phyloP scores from a whole-genome alignment of 2,888 invertebrate species.

The Microctonus brassicae region DNA sequence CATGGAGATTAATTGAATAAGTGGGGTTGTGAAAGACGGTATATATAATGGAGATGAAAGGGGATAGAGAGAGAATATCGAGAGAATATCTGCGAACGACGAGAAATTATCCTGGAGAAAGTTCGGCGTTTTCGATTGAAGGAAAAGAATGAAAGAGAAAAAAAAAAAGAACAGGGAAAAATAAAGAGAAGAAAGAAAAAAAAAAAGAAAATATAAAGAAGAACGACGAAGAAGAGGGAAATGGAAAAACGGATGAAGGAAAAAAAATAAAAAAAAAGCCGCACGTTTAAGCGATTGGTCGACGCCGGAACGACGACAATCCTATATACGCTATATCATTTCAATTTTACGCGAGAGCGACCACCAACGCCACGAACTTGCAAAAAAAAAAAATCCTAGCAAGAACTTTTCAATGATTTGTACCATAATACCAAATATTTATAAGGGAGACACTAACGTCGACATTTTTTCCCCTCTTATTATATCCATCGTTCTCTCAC shows the following conservation, averaged over 20 bases:
- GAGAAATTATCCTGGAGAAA: constrained; percentile 23
- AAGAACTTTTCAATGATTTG: constrained; percentile 62
- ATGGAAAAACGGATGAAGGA: background rate
- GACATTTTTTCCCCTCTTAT: background rate
- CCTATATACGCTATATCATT: constrained; percentile 62
- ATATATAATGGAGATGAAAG: background rate
- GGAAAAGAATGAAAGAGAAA: constrained; percentile 1
- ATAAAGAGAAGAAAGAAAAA: background rate
- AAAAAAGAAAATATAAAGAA: background rate
- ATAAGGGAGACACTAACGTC: background rate
- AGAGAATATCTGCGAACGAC: constrained; percentile 25
- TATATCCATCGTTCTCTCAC: background rate
- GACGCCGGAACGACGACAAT: constrained; percentile 12
- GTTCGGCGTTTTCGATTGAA: constrained; percentile 25
- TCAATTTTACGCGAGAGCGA: constrained; percentile 65
- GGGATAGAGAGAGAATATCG: constrained; percentile 7
- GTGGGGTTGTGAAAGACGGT: background rate
- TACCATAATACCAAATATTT: constrained; percentile 39
- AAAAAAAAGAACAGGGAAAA: constrained; percentile 3
- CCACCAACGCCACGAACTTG: constrained; percentile 52
- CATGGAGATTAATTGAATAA: constrained; percentile 14
- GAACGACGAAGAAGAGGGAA: background rate
- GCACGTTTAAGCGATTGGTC: constrained; percentile 24
- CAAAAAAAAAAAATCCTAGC: background rate
- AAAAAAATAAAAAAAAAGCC: background rate